phyloP scores from a whole-genome alignment of 1,140 invertebrate species.

The Aphis craccivora region DNA sequence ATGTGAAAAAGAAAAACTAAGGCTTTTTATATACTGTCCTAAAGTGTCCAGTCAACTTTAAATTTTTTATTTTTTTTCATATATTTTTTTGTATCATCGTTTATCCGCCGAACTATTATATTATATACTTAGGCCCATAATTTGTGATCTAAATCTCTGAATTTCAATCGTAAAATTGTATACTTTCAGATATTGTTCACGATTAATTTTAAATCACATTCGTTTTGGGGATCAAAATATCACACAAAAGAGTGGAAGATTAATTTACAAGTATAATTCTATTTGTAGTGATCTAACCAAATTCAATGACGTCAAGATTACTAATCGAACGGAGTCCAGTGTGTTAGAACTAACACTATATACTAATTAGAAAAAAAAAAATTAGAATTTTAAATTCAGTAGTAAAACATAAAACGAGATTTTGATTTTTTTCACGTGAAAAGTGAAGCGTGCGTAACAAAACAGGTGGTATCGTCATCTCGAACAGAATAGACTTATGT shows the following conservation, averaged over 20 bases:
- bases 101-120: background rate
- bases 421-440: background rate
- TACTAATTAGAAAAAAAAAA: background rate
- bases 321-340: background rate
- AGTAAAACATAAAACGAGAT: background rate
- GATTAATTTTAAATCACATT: background rate
- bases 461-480: background rate
- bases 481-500: background rate
- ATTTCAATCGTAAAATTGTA: background rate
- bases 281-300: background rate
- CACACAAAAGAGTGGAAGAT: background rate
- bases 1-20: background rate
- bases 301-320: background rate
- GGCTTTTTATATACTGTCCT: background rate
- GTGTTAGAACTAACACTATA: background rate
- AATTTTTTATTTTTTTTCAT: background rate
- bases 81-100: background rate
- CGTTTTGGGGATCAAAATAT: background rate
- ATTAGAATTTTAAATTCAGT: background rate
- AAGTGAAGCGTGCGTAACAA: background rate
- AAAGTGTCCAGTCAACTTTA: background rate
- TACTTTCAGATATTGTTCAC: background rate
- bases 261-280: background rate
- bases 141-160: background rate
- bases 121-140: background rate